Base-by-base conservation (phyloP, 2,888 invertebrate species). In the Beris morrisii region DNA sequence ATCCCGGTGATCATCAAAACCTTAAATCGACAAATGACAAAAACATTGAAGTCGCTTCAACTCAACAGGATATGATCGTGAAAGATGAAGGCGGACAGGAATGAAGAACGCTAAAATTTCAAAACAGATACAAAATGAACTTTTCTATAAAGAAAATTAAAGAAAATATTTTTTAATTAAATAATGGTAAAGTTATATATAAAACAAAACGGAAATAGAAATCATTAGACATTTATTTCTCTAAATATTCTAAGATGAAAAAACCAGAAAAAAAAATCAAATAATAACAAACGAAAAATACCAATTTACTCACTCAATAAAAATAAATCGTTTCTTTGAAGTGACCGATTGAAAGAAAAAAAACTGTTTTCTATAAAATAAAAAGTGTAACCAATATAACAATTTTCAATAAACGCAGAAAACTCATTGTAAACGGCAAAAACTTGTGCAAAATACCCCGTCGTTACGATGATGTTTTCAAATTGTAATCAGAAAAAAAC, bases 1-100 rank as follows among this genome's bases (percentile, higher is more conserved):
- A 69, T 66, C 48, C 61, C 4, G 64, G 54, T 32, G 67, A 69
- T 13, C 67, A 66, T 6, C 38, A 38, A 38, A 67, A 48, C 45
- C 50, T 58, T n/a, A 69, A 69, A 61, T 67, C 64, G 28, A 28
- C 30, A 11, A 63, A 45, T 46, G 66, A 69, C 6, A 69, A 67
- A 22, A 59, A 15, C 12, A 54, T 61, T 57, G 11, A 45, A 56
- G 38, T 32, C 56, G 13, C 50, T 13, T 43, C 32, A 46, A 48
- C 54, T 57, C 69, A 69, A 64, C 69, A 69, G 43, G 67, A 69
- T 45, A 64, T 69, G 32, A 64, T 54, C 28, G 64, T 69, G 44
- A 69, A 69, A 56, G 67, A 64, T 52, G 67, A 67, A 28, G 64
- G 59, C 65, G 59, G 61, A 31, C 64, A 69, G 11, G 61, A 61